These are phyloP conservation scores for Lepilemur ruficaudatus DNA, from an alignment of 2,797 vertebrate genomes.

Conservation along the genomic window DNA sequence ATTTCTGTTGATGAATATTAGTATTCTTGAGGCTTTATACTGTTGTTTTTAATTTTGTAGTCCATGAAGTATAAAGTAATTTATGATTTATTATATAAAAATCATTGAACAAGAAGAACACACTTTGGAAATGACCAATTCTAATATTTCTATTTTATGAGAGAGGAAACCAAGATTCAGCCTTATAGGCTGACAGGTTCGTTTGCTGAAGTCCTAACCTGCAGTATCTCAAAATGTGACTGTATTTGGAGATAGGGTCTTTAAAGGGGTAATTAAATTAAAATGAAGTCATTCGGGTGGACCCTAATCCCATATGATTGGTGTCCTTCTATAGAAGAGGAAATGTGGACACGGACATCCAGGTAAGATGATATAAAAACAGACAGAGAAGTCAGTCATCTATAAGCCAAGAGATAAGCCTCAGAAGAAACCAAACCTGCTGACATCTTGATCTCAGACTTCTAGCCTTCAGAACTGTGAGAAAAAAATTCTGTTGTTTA, in stretches of 20 bases:
- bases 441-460: not conserved
- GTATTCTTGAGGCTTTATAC: constrained; percentile 50
- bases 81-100: constrained; percentile 6
- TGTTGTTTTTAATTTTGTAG: constrained; percentile 37
- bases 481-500: not conserved
- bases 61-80: constrained; percentile 20
- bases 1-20: constrained; percentile 68
- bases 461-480: not conserved
- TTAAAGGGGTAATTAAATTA: constrained; percentile 15
- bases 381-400: not conserved
- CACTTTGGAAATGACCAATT: not conserved
- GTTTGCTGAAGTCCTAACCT: not conserved
- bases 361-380: not conserved
- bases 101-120: not conserved
- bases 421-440: not conserved
- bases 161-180: not conserved
- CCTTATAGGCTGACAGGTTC: not conserved
- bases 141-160: not conserved
- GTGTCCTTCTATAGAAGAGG: not conserved
- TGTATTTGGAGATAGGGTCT: not conserved
- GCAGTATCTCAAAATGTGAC: not conserved
- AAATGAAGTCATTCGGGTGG: not conserved
- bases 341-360: not conserved
- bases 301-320: not conserved
- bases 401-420: not conserved